These are phyloP conservation scores for Zaprionus nigranus DNA, from an alignment of 1,140 invertebrate genomes.

Conservation along the genomic window DNA sequence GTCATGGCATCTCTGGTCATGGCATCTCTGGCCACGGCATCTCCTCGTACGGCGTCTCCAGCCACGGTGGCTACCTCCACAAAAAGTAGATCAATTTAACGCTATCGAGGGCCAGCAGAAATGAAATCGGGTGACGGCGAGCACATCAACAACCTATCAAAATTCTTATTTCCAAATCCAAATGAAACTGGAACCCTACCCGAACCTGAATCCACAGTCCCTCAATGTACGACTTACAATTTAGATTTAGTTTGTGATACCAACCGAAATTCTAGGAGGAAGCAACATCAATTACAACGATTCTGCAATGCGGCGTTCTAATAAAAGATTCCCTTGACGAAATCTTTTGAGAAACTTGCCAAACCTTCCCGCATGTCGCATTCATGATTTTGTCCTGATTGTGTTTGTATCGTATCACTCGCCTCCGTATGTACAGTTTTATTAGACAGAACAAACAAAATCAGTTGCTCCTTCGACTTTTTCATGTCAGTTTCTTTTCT, in stretches of 20 bases:
- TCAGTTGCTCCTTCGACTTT: slow-evolving; percentile 76
- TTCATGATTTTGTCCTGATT: slow-evolving; percentile 32
- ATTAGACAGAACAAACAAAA: slow-evolving; percentile 61
- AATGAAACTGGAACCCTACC: slow-evolving; percentile 21
- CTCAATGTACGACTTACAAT: slow-evolving; percentile 77
- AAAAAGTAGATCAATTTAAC: slow-evolving; percentile 79
- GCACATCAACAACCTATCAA: slow-evolving; percentile 57
- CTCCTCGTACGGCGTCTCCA: slow-evolving; percentile 60
- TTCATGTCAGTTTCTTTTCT: slow-evolving; percentile 77
- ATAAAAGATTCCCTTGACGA: slow-evolving; percentile 9
- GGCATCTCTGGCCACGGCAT: slow-evolving; percentile 60
- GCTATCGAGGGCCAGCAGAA: slow-evolving; percentile 62
- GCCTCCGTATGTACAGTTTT: slow-evolving; percentile 70
- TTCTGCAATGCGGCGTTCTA: slow-evolving; percentile 31
- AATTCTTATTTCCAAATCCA: slow-evolving; percentile 34
- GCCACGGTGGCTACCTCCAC: slow-evolving; percentile 79
- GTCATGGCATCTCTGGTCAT: slow-evolving; percentile 47
- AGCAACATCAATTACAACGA: slow-evolving; percentile 39
- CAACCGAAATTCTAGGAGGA: slow-evolving; percentile 72
- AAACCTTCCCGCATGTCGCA: slow-evolving; percentile 31
- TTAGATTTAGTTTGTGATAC: slow-evolving; percentile 83
- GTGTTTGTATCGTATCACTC: slow-evolving; percentile 33
- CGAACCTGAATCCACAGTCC: slow-evolving; percentile 33
- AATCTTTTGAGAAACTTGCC: slow-evolving; percentile 61
- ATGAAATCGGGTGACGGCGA: slow-evolving; percentile 68